phyloP scores from a whole-genome alignment of 2,888 invertebrate genomes.

The Resseliella maxima region DNA sequence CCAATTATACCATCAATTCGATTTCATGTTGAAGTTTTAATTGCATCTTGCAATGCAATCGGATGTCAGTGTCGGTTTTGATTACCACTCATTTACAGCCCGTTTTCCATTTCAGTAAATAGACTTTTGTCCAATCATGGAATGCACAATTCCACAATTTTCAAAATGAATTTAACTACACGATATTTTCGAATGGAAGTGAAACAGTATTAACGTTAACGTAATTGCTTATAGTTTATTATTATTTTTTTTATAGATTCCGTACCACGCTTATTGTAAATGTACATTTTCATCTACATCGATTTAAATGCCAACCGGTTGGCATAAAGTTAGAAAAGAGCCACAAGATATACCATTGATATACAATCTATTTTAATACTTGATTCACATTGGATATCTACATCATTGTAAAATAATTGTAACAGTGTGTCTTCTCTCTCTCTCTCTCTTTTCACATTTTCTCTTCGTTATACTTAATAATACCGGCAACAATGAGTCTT shows the following conservation, averaged over 20 bases:
- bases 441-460: too few relatives aligned
- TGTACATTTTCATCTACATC: not conserved
- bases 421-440: too few relatives aligned
- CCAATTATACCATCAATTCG: constrained; percentile 48
- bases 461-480: too few relatives aligned
- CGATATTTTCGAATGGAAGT: not conserved
- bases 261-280: not conserved
- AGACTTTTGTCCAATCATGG: not conserved
- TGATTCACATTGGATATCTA: constrained; percentile 17
- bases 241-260: too few relatives aligned
- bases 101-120: constrained; percentile 12
- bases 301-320: constrained; percentile 29
- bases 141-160: not conserved
- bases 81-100: not conserved
- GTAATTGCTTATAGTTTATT: too few relatives aligned
- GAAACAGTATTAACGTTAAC: not conserved
- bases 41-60: constrained; percentile 22
- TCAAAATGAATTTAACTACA: not conserved
- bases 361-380: not conserved
- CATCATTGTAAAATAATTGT: too few relatives aligned
- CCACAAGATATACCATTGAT: not conserved
- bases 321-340: not conserved
- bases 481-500: not conserved
- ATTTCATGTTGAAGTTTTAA: constrained; percentile 26
- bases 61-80: not conserved